Conservation (phyloP, 2,797 vertebrate species). For the Channa striata region DNA sequence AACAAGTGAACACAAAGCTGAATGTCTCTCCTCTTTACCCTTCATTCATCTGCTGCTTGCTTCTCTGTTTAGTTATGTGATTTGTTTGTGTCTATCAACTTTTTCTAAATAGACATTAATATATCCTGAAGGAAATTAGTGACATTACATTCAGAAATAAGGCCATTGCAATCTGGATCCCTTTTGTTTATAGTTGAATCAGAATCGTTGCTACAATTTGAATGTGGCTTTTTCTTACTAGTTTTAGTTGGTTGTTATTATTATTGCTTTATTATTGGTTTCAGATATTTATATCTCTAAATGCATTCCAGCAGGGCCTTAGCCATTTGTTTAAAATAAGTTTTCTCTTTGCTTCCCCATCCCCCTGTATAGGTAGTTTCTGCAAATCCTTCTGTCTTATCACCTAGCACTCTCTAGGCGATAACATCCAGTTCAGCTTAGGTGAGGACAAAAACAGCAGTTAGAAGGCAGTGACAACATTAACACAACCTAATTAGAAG, state of each 20-base stretch:
- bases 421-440: conserved; percentile 9
- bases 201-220: background rate
- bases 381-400: conserved; percentile 29
- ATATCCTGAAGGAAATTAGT: too few relatives aligned
- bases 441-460: conserved; percentile 4
- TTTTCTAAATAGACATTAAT: too few relatives aligned
- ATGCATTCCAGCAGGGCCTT: conserved; percentile 21
- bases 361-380: conserved; percentile 20
- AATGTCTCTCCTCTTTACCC: background rate
- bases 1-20: conserved; percentile 24
- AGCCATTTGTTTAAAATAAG: conserved; percentile 3
- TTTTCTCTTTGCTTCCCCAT: conserved; percentile 10
- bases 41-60: background rate
- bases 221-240: background rate
- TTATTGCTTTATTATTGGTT: background rate
- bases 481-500: background rate
- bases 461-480: background rate
- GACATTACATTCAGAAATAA: too few relatives aligned
- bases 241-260: background rate
- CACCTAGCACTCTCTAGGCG: conserved; percentile 15
- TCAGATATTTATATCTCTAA: conserved; percentile 10
- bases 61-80: background rate
- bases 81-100: background rate
- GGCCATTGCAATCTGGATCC: background rate
- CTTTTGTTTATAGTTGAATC: background rate